These are phyloP conservation scores for Amia ocellicauda DNA, from an alignment of 2,113 vertebrate species.

Conservation along the genomic window DNA sequence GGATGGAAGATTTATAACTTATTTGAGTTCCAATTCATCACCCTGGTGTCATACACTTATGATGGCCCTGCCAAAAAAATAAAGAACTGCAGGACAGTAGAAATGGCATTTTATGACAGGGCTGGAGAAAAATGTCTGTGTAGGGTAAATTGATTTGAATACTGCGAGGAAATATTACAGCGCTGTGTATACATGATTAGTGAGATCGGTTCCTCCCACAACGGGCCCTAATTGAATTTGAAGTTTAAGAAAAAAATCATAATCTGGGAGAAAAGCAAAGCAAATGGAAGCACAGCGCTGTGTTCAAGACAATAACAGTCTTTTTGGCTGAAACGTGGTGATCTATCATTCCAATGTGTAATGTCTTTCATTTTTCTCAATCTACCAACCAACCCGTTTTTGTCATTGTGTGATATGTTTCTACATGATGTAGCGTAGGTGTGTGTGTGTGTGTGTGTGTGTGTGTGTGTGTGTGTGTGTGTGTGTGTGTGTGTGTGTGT, in stretches of 20 bases:
- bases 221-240: slow-evolving; percentile 47
- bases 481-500: slow-evolving; percentile 25
- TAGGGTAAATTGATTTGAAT: slow-evolving; percentile 75
- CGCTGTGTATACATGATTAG: slow-evolving; percentile 61
- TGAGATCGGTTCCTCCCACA: slow-evolving; percentile 57
- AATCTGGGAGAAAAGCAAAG: slow-evolving; percentile 18
- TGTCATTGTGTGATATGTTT: slow-evolving; percentile 30
- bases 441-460: slow-evolving; percentile 23
- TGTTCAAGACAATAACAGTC: slow-evolving; percentile 19
- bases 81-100: slow-evolving; percentile 69
- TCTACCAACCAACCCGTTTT: slow-evolving; percentile 29
- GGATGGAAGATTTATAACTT: slow-evolving; percentile 66
- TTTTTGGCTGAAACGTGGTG: slow-evolving; percentile 31
- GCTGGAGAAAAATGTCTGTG: slow-evolving; percentile 68
- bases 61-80: slow-evolving; percentile 77
- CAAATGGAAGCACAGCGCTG: neutral
- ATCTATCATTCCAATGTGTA: slow-evolving; percentile 41
- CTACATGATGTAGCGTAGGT: neutral
- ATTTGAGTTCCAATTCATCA: slow-evolving; percentile 74
- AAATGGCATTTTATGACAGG: slow-evolving; percentile 67
- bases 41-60: slow-evolving; percentile 62
- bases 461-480: slow-evolving; percentile 30
- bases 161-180: slow-evolving; percentile 65
- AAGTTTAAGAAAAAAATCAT: slow-evolving; percentile 32
- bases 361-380: slow-evolving; percentile 40